Base-by-base conservation (phyloP, 2,888 invertebrate species). In the Campaea margaritaria region DNA sequence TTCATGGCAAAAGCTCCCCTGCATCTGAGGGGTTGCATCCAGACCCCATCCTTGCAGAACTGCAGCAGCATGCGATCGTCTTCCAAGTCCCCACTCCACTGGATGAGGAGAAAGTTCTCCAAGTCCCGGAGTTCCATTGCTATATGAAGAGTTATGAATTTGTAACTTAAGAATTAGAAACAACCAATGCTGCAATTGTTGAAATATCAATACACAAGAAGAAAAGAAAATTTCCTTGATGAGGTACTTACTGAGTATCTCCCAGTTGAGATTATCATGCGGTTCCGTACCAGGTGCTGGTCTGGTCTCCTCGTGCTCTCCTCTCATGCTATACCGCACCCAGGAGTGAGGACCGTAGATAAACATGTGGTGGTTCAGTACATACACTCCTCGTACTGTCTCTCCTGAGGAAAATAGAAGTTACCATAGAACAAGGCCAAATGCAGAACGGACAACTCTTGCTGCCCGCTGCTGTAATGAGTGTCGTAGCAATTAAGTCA, bases 31-130 rank as follows among this genome's bases (percentile, higher is more conserved):
- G 94, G 93, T 56, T 94, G 87, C 71, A 94, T 82, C 79, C 93
- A 90, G 10, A 76, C 79, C 2, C 93, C 93, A 3, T 89, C 88
- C 46, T 93, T 93, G 52, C 93, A 91, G 64, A 95, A 95, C 68
- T 95, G 94, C 55, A 97, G 82, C 36, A 96, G 85, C 83, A 98
- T 93, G 9, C 94, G 89, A 28, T 95, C 94, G 48, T 97, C 95
- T 53, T 97, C 97, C 49, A 97, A 93, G 68, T 94, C 95, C 1
- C 97, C 97, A 44, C 95, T 95, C 97, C 97, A 97, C 83, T 96
- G 96, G 12, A 96, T 91, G 2, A 96, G 93, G 62, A 95, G 93
- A 75, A 96, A 96, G 65, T 95, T 95, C 5, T 94, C 93, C 36
- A 95, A 85, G 62, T 93, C 94, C 1, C 94, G 93, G 75, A 96